Evolutionary conservation across 2,888 invertebrate species (phyloP).

Genomic region (Spialia ferax): DNA sequence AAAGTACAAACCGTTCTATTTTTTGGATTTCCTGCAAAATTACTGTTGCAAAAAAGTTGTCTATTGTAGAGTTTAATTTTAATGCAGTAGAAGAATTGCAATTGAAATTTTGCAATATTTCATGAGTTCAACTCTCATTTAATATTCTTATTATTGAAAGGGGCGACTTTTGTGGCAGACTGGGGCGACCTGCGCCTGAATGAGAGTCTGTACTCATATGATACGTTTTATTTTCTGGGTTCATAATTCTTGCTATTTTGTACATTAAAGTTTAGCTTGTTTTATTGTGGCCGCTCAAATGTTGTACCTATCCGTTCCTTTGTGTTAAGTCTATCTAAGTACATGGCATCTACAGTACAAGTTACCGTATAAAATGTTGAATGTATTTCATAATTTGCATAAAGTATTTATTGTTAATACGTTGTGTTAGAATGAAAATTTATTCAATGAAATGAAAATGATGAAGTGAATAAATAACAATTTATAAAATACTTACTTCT

Average conservation of each 20-base stretch:
- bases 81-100: not conserved
- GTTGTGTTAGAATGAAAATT: conserved; percentile 37
- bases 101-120: not conserved
- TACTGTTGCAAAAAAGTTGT: not conserved
- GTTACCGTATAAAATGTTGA: conserved; percentile 38
- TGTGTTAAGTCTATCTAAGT: conserved; percentile 41
- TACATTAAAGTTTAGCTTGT: not conserved
- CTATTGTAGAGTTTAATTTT: not conserved
- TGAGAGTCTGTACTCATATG: no score
- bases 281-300: not conserved
- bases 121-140: not conserved
- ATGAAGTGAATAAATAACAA: conserved; percentile 7
- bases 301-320: conserved; percentile 43
- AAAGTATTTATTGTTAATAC: conserved; percentile 28
- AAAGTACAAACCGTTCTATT: no score
- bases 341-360: conserved; percentile 71
- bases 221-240: no score
- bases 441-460: conserved; percentile 30
- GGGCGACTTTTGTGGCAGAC: no score
- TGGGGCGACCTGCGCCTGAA: no score
- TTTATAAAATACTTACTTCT: not conserved
- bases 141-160: no score
- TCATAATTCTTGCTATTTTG: no score
- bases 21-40: not conserved
- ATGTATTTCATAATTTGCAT: conserved; percentile 37